Conservation (phyloP, 2,888 invertebrate genomes). For the Sabatieria punctata region DNA sequence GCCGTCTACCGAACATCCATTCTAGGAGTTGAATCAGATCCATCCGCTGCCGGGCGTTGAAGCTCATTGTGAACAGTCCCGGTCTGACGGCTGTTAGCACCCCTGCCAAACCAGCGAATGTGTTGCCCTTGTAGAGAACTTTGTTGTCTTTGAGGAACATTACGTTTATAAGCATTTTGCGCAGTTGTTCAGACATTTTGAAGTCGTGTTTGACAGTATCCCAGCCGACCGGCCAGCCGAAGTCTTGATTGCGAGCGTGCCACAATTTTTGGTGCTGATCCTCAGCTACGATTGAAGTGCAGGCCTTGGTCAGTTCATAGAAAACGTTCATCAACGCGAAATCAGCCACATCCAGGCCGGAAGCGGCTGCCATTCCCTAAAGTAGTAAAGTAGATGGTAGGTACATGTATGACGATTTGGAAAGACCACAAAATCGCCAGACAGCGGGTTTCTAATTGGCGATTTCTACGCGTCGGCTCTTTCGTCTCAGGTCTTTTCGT, state of each 20-base stretch:
- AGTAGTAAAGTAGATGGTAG: too few relatives aligned
- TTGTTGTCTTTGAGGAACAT: slow-evolving; percentile 17
- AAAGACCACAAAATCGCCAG: too few relatives aligned
- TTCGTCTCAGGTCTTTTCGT: too few relatives aligned
- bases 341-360: slow-evolving; percentile 17
- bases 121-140: slow-evolving; percentile 20
- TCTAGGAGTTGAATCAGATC: slow-evolving; percentile 15
- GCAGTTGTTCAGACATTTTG: too few relatives aligned
- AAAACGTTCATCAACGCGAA: slow-evolving; percentile 20
- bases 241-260: slow-evolving; percentile 18
- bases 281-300: slow-evolving; percentile 21
- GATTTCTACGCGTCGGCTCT: too few relatives aligned
- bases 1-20: slow-evolving; percentile 16
- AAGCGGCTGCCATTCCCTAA: slow-evolving; percentile 18
- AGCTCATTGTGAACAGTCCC: slow-evolving; percentile 17
- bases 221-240: slow-evolving; percentile 20
- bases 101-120: slow-evolving; percentile 21
- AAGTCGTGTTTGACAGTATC: too few relatives aligned
- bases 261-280: slow-evolving; percentile 11
- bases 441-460: too few relatives aligned
- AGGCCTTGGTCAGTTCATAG: slow-evolving; percentile 22
- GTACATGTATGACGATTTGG: too few relatives aligned
- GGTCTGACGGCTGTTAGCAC: slow-evolving; percentile 21
- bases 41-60: slow-evolving; percentile 19
- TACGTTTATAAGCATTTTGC: too few relatives aligned